Base-by-base conservation (phyloP, 2,113 vertebrate species). In the Gorsachius goisagi region DNA sequence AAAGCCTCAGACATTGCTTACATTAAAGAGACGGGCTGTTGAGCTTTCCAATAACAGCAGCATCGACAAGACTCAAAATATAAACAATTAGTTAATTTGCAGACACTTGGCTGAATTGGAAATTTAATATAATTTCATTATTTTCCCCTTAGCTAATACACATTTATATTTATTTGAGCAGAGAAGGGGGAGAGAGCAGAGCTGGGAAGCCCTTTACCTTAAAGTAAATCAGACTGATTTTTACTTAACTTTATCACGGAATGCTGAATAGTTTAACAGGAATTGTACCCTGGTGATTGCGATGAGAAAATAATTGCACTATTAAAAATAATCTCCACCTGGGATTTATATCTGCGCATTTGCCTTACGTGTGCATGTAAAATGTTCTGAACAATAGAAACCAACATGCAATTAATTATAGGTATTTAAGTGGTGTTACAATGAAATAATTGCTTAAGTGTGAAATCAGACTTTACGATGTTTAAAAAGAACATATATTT, bases 101-200 rank as follows among this genome's bases (percentile, higher is more conserved):
- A 96, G 79, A 35, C 52, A 68, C 85, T 96, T 96, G 78, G 90
- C 44, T 93, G 69, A 90, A 90, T 92, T 95, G 60, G 26, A 90
- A 91, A 82, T 84, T 50, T 88, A 78, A 79, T 90, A 52, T 67
- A 74, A 95, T 95, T 85, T 90, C 68, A 97, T 90, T 92, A 93
- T 87, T 88, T 21, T 76, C 67, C 56, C 26, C 75, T 77, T 75
- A 74, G 45, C 28, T 50, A 86, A 56, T 72, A 79, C 69, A 94
- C 78, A 69, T 50, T 81, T 52, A 39, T 95, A 85, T 84, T 94
- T 96, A 84, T 66, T 78, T 94, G 75, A 92, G 53, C n/a, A 89
- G 84, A 85, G 90, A 80, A 85, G 52, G 22, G 58, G 47, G 50
- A 79, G 89, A 85, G n/a, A 92, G 49, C 52, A 75, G 81, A 59